Evolutionary conservation across 37 sponge, comb jelly and placozoan genomes (phyloP).

Genomic region (Mnemiopsis leidyi): DNA sequence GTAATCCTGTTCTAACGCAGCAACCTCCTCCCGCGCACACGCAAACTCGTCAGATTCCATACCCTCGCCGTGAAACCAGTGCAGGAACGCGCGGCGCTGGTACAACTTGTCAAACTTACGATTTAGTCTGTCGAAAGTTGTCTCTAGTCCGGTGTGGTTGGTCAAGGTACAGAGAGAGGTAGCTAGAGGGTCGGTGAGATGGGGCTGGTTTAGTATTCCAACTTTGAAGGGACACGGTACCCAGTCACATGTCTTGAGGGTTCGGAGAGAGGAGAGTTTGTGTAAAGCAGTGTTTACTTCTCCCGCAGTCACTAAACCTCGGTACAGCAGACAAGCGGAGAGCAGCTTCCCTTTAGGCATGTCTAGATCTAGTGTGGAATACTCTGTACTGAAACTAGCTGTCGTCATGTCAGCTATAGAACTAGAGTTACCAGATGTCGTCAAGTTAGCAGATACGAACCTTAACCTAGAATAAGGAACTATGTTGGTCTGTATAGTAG

Average conservation of each 20-base stretch:
- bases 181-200: background rate
- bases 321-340: slow-evolving; percentile 1
- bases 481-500: background rate
- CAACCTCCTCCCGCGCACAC: background rate
- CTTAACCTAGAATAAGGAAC: slow-evolving; percentile 13
- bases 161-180: background rate
- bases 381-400: background rate
- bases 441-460: background rate
- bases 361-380: background rate
- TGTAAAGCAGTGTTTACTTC: background rate
- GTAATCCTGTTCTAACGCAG: background rate
- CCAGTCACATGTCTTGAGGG: background rate
- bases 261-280: background rate
- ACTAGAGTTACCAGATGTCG: background rate
- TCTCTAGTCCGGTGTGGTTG: background rate
- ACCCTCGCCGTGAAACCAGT: background rate
- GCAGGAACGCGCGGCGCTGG: background rate
- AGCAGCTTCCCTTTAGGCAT: background rate
- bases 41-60: background rate
- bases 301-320: background rate
- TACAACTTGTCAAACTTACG: background rate
- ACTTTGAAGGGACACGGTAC: background rate
- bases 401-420: background rate
- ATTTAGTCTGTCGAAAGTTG: background rate
- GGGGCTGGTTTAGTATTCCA: background rate